Conservation (phyloP, 2,113 vertebrate species). For the Trematocara macrostoma region DNA sequence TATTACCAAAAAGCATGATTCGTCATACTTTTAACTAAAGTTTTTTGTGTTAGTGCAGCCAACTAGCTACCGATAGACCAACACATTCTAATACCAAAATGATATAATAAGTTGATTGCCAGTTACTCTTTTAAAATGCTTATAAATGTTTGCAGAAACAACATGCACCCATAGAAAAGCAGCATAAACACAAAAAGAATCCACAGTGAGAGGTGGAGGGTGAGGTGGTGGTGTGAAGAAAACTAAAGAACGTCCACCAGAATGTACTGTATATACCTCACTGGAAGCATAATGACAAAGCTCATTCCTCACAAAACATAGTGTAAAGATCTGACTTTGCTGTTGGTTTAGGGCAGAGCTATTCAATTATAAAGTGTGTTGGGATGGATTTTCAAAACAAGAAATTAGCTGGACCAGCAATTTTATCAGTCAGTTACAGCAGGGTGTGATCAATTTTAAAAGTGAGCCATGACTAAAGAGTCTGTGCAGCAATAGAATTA, state of each 20-base stretch:
- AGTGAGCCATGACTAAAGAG: neutral
- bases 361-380: neutral
- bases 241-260: neutral
- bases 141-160: neutral
- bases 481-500: neutral
- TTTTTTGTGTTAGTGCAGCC: neutral
- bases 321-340: neutral
- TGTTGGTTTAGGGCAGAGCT: neutral
- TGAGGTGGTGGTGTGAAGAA: neutral
- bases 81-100: neutral
- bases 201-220: neutral
- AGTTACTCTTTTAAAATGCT: neutral
- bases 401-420: neutral
- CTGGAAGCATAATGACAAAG: neutral
- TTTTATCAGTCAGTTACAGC: neutral
- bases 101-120: neutral
- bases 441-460: neutral
- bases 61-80: neutral
- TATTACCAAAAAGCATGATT: neutral
- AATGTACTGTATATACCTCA: neutral
- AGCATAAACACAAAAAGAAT: neutral
- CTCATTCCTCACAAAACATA: neutral
- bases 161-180: neutral
- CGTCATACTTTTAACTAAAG: neutral
- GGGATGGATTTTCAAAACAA: neutral